These are phyloP conservation scores for Paratilapia polleni DNA, from an alignment of 2,113 vertebrate species.

Conservation along the genomic window DNA sequence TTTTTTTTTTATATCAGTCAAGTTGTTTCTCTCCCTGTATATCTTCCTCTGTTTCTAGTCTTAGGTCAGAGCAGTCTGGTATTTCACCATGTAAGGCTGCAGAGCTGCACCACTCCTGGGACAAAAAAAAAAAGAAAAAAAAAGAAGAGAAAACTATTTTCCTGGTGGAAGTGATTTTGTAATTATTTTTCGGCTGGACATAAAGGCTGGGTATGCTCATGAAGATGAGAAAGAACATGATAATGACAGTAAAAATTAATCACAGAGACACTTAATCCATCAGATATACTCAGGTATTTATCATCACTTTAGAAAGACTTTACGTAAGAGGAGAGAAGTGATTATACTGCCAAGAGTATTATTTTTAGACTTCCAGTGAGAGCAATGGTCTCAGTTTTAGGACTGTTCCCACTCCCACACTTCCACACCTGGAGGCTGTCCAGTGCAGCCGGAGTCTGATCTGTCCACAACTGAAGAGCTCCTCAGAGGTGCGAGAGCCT, in stretches of 20 bases:
- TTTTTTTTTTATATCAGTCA: not conserved
- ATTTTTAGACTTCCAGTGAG: not conserved
- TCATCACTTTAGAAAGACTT: not conserved
- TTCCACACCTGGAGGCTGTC: not conserved
- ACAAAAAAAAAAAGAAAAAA: not conserved
- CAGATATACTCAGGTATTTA: not conserved
- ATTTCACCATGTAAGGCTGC: conserved; percentile 74
- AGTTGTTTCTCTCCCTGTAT: conserved; percentile 19
- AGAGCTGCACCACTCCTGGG: conserved; percentile 12
- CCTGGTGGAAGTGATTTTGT: not conserved
- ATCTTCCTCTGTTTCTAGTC: conserved; percentile 22
- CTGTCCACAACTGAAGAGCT: not conserved
- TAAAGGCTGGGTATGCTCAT: not conserved
- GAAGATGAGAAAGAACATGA: not conserved
- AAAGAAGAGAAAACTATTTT: conserved; percentile 11
- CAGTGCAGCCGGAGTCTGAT: not conserved
- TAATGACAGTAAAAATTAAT: not conserved
- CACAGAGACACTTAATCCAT: not conserved
- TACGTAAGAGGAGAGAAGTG: not conserved
- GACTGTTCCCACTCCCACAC: not conserved
- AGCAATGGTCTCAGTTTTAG: not conserved
- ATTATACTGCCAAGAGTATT: not conserved
- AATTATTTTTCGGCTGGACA: conserved; percentile 5
- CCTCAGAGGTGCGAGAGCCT: not conserved
- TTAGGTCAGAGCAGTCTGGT: conserved; percentile 12